Evolutionary conservation across 2,113 vertebrate genomes (phyloP).

Genomic region (human): DNA sequence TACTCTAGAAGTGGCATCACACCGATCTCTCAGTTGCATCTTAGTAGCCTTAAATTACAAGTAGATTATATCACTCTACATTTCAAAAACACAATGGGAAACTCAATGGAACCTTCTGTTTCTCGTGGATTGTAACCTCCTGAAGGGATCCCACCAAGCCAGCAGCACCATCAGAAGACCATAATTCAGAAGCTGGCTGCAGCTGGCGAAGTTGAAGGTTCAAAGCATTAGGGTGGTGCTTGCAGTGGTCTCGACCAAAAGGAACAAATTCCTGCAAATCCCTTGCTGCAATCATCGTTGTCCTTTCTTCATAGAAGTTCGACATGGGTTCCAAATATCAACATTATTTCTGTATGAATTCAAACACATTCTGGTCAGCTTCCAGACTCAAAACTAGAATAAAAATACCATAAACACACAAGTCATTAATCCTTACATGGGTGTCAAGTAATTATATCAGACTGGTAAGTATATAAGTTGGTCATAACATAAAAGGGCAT

Average conservation of each 20-base stretch:
- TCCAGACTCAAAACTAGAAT: neutral
- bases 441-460: neutral
- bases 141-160: conserved; percentile 96
- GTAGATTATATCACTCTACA: neutral
- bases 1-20: neutral
- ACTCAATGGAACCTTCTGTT: conserved; percentile 85
- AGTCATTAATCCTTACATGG: neutral
- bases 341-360: conserved; percentile 95
- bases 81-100: conserved; percentile 49
- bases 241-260: conserved; percentile 97
- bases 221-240: conserved; percentile 96
- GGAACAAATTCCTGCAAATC: conserved; percentile 99
- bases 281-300: conserved; percentile 99
- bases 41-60: conserved; percentile 22
- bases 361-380: conserved; percentile 56
- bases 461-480: neutral
- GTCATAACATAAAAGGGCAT: neutral
- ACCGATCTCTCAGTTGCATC: neutral
- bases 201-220: conserved; percentile 97
- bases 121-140: conserved; percentile 96
- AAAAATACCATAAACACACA: neutral
- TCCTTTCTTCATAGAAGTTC: conserved; percentile 99
- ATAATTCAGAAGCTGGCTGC: conserved; percentile 96
- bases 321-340: conserved; percentile 99
- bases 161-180: conserved; percentile 96